Evolutionary conservation across 2,888 invertebrate genomes (phyloP), one percentile per base, ranked within the genome.

Genomic region (Anorthoa munda): DNA sequence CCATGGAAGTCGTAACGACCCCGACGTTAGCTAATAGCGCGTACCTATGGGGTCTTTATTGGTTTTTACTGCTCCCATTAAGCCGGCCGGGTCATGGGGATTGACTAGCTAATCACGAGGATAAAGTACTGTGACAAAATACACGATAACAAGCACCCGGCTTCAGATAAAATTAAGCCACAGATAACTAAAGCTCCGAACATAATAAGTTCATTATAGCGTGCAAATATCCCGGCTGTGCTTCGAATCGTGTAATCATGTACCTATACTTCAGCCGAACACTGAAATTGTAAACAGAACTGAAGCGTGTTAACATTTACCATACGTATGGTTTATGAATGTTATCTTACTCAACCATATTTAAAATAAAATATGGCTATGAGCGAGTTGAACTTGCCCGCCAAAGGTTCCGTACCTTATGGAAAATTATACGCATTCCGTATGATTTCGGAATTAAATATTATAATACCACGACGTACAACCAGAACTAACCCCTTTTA

Each of bases 41-140:
- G 60, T 82, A 77, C 78, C 75, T 81, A 82, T 74, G 73, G 75
- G 59, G 71, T 73, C 70, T 90, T 89, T 92, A 91, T 92, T 91
- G 79, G 85, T 72, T 87, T 90, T 92, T 88, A 90, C 89, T 85
- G 85, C 83, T 85, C 76, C 86, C 87, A 88, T 90, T 88, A 86
- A 78, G 73, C 81, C 68, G 53, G 71, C 70, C 59, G 77, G 84
- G 86, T 88, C 84, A 88, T 79, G 85, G 84, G 81, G 83, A 89
- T 89, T 86, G 86, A 86, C 84, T 82, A 78, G 71, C 87, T 90
- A 88, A 89, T 89, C 87, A 88, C 76, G 77, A 76, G 80, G 88
- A 85, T 87, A 89, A 88, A 87, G 78, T 81, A 85, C 83, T 67
- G 81, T 81, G 63, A 83, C 81, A 82, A 84, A 83, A 84, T 86